A percentile compares a stretch with the other conserved stretches of the same genome.
These are phyloP conservation scores for Megathymus violae DNA, from an alignment of 1,140 invertebrate species.

Conservation along the genomic window DNA sequence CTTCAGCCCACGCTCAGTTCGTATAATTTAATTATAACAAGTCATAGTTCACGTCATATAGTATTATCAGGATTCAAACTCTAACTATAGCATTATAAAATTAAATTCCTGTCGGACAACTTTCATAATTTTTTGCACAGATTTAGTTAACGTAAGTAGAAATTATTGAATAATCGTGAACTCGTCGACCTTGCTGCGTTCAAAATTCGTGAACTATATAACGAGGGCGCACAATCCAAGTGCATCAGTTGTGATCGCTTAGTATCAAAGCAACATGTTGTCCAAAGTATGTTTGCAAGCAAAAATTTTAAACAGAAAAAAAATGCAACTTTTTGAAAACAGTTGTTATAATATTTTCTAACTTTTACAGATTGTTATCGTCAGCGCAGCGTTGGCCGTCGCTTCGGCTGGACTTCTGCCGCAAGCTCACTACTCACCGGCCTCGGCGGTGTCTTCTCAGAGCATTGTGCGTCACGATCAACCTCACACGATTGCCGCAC, in stretches of 20 bases:
- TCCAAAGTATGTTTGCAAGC: constrained; percentile 39
- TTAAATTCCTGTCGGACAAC: background rate
- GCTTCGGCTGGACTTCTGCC: constrained; percentile 62
- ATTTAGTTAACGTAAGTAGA: constrained; percentile 17
- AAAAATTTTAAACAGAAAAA: constrained; percentile 1
- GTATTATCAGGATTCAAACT: too few species aligned
- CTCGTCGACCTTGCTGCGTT: constrained; percentile 44
- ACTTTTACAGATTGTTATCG: constrained; percentile 53
- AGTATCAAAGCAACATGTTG: constrained; percentile 47
- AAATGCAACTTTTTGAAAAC: too few species aligned
- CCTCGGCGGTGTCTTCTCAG: constrained; percentile 55
- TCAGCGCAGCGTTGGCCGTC: constrained; percentile 63
- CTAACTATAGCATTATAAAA: too few species aligned
- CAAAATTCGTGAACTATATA: constrained; percentile 44
- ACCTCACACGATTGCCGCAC: constrained; percentile 78
- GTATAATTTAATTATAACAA: too few species aligned
- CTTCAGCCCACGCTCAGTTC: too few species aligned
- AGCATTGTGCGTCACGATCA: constrained; percentile 62
- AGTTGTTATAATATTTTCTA: background rate
- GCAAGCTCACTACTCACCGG: constrained; percentile 51
- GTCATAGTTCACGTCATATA: too few species aligned
- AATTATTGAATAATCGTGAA: constrained; percentile 11
- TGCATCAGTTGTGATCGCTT: constrained; percentile 46
- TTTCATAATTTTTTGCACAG: constrained; percentile 5
- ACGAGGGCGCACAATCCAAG: constrained; percentile 27